Evolutionary conservation across 30 jellyfish, hydroid and myxozoan species (phyloP), one percentile per base, ranked within the genome.

Genomic region (Pelagia noctiluca): DNA sequence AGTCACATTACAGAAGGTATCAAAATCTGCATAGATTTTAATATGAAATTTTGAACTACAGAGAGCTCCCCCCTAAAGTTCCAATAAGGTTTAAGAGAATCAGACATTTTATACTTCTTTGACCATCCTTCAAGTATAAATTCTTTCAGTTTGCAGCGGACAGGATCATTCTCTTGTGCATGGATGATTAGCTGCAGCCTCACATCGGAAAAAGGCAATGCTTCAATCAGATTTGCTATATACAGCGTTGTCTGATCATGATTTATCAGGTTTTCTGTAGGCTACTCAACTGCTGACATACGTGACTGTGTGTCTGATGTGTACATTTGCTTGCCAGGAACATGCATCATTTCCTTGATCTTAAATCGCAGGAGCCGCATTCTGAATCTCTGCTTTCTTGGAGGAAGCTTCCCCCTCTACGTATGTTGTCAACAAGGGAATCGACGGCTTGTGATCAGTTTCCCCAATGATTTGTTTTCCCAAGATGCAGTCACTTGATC

Each of bases 391-490:
- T 63, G 47, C 2, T 5, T 77, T 60, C 88, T 76, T 50, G 87
- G 87, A 48, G 87, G 87, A 75, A 49, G 87, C 62, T 49, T 75
- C 2, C 53, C 77, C 79, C 4, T 2, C 76, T n/a, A 75, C 19
- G 78, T 75, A 50, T 35, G 79, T 75, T 11, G 87, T 75, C 87
- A 75, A 75, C 87, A 77, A 77, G 22, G 82, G 90, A 79, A 79
- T 38, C 63, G 71, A 70, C 22, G 82, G 94, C 94, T 83, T 50
- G 47, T 83, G 94, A 70, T 53, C 87, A 65, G 92, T 82, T 82
- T 82, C 92, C 48, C 84, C 90, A 65, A 65, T 80, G 75, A 80
- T 65, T 65, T 29, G 19, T 80, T 63, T 63, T 34, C 90, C 73
- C 71, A 29, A 22, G 80, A 57, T 78, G 82, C 23, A 57, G 11